A percentile compares a stretch with the other conserved stretches of the same genome.
Evolutionary conservation across 2,888 invertebrate species (phyloP).

Genomic region (Apocheima hispidaria): DNA sequence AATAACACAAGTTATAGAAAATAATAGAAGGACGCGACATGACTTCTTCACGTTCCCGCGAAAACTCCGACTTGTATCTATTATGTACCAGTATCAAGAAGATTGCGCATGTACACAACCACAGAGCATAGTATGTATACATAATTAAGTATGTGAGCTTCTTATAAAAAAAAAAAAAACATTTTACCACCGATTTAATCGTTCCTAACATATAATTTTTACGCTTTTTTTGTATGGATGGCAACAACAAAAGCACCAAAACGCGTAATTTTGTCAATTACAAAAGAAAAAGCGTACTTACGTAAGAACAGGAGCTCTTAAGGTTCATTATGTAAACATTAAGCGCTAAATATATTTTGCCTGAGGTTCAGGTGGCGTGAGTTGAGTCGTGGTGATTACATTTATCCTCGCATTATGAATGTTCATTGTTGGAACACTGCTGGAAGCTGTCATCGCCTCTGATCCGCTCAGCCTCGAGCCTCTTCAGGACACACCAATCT

Average conservation of each 20-base stretch:
- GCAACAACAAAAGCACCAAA: background rate
- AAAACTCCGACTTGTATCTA: too few relatives aligned
- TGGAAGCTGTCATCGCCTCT: slow-evolving; percentile 46
- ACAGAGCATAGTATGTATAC: too few relatives aligned
- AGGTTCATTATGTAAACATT: slow-evolving; percentile 28
- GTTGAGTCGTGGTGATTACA: slow-evolving; percentile 25
- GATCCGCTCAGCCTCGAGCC: background rate
- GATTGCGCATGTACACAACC: too few relatives aligned
- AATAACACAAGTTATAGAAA: too few relatives aligned
- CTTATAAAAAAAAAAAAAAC: too few relatives aligned
- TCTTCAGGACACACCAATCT: slow-evolving; percentile 2
- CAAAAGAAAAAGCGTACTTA: slow-evolving; percentile 2
- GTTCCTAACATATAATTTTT: too few relatives aligned
- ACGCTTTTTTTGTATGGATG: background rate
- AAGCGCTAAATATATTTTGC: slow-evolving; percentile 18
- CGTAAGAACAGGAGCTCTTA: slow-evolving; percentile 4
- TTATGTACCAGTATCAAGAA: too few relatives aligned
- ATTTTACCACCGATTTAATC: too few relatives aligned
- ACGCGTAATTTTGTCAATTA: background rate
- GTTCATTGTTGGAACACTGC: slow-evolving; percentile 54
- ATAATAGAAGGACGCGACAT: too few relatives aligned
- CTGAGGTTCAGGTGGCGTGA: slow-evolving; percentile 15
- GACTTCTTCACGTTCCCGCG: too few relatives aligned
- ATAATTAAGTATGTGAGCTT: too few relatives aligned
- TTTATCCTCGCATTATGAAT: slow-evolving; percentile 43